phyloP scores from a whole-genome alignment of 2,113 vertebrate genomes.

The Tyrannus savana region DNA sequence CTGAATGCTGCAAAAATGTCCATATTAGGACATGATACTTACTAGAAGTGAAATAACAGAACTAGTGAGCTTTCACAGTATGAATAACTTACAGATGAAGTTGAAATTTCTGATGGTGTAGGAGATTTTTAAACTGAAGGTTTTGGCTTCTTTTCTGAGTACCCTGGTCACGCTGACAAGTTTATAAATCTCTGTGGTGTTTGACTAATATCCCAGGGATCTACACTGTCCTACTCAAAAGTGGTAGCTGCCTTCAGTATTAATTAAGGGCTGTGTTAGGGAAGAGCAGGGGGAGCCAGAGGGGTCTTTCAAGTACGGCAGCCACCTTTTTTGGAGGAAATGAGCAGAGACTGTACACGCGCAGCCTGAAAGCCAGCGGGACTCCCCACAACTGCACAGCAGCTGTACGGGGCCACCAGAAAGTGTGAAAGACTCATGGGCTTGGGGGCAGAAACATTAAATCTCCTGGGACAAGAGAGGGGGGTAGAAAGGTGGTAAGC shows the following conservation, averaged over 20 bases:
- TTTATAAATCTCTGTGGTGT: neutral
- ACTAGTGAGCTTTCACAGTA: neutral
- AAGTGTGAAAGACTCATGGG: neutral
- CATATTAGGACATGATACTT: conserved; percentile 57
- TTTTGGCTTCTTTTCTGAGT: neutral
- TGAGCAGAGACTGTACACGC: fast-evolving
- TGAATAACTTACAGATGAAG: conserved; percentile 13
- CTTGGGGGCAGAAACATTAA: neutral
- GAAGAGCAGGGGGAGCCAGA: neutral
- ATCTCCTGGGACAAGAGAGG: neutral
- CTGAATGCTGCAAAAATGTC: conserved; percentile 54
- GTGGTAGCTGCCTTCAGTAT: conserved; percentile 5
- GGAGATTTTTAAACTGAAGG: neutral
- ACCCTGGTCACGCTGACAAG: neutral
- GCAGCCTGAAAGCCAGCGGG: fast-evolving
- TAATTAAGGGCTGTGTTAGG: neutral
- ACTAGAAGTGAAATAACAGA: neutral
- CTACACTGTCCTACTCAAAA: neutral
- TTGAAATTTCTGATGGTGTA: neutral
- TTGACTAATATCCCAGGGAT: neutral
- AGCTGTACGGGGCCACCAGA: neutral
- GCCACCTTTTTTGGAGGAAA: neutral
- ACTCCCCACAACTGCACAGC: neutral
- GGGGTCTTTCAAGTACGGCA: neutral
- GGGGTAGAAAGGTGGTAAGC: neutral